Evolutionary conservation across 2,113 vertebrate genomes (phyloP).

Genomic region (Nettapus auritus): DNA sequence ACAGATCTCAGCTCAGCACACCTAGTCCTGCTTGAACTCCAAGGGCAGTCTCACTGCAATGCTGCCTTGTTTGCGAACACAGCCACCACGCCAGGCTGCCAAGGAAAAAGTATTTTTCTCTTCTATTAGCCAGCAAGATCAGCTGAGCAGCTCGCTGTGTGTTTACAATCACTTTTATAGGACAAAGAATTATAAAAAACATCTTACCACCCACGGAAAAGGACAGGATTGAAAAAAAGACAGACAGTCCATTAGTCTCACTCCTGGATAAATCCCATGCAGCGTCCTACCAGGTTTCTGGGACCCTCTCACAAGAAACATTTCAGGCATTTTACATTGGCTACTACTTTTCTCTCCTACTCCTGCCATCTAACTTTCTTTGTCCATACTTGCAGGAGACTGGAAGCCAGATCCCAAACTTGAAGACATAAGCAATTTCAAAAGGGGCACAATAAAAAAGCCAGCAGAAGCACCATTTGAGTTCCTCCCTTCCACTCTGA

Average conservation of each 20-base stretch:
- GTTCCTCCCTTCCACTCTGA: accelerated
- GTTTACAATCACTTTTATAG: background rate
- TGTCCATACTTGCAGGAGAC: background rate
- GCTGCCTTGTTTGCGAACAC: background rate
- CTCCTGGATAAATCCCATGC: background rate
- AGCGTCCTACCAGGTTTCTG: background rate
- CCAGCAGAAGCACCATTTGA: background rate
- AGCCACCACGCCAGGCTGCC: background rate
- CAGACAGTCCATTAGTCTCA: background rate
- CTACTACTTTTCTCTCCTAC: background rate
- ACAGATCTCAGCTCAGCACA: background rate
- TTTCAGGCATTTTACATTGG: background rate
- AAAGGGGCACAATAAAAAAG: background rate
- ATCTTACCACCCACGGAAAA: background rate
- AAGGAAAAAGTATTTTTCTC: background rate
- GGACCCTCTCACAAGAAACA: background rate
- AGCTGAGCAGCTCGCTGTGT: background rate
- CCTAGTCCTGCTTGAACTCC: background rate
- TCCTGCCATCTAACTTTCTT: background rate
- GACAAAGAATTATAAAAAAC: background rate
- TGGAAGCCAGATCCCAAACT: background rate
- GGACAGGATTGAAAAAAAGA: background rate
- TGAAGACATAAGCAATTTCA: background rate
- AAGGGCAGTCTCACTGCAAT: background rate
- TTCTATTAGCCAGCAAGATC: background rate